phyloP scores from a whole-genome alignment of 2,797 vertebrate genomes.

The Distichodus sexfasciatus region DNA sequence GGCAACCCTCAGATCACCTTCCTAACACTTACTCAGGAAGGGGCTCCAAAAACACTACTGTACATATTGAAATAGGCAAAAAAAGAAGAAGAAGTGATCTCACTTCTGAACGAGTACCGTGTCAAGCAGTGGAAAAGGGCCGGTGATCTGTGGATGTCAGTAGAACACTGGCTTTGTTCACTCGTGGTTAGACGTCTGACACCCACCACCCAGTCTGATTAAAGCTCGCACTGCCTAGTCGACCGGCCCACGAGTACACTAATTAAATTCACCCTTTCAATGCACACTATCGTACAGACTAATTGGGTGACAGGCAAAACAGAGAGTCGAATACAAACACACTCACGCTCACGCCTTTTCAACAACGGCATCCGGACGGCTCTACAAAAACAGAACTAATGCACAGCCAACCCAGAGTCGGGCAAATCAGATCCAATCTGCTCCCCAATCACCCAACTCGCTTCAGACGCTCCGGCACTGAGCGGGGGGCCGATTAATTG shows the following conservation, averaged over 20 bases:
- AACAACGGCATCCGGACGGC: conserved; percentile 23
- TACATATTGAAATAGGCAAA: no score
- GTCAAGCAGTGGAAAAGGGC: no score
- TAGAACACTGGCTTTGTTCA: neutral
- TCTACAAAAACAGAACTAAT: conserved; percentile 34
- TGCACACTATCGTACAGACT: conserved; percentile 8
- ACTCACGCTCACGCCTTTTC: conserved; percentile 10
- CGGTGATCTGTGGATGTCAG: no score
- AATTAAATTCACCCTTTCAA: conserved; percentile 33
- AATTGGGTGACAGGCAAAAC: conserved; percentile 18
- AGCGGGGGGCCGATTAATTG: conserved; percentile 42
- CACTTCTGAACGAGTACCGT: no score
- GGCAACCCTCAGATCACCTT: no score
- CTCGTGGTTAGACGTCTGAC: conserved; percentile 4
- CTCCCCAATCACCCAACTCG: conserved; percentile 24
- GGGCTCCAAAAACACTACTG: no score
- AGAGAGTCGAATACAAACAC: conserved; percentile 21
- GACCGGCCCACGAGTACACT: conserved; percentile 11
- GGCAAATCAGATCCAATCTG: conserved; percentile 40
- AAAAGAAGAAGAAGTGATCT: no score
- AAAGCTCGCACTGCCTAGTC: conserved; percentile 13
- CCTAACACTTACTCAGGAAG: no score
- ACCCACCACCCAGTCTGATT: neutral
- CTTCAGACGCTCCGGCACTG: conserved; percentile 20
- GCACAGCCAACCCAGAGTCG: conserved; percentile 34